Evolutionary conservation across 2,113 vertebrate species (phyloP).

Genomic region (Pipa parva): DNA sequence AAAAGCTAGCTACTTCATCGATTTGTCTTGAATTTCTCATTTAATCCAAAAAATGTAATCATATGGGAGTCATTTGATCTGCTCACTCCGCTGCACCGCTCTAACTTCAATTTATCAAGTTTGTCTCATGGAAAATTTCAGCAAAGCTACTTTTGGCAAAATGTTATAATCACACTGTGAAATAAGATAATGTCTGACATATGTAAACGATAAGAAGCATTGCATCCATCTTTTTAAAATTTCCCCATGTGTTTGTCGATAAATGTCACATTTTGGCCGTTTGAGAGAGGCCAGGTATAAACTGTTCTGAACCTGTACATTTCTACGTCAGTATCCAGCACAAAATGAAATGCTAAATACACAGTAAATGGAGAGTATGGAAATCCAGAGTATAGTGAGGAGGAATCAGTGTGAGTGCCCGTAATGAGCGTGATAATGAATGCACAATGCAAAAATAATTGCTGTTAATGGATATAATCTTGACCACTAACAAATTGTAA

Average conservation of each 20-base stretch:
- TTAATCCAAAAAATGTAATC: conserved; percentile 56
- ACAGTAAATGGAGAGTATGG: too few relatives aligned
- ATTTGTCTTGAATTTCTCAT: conserved; percentile 58
- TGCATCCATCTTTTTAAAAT: conserved; percentile 1
- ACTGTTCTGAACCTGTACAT: too few relatives aligned
- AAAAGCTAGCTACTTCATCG: conserved; percentile 22
- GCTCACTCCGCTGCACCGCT: conserved; percentile 51
- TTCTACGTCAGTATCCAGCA: too few relatives aligned
- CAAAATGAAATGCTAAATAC: too few relatives aligned
- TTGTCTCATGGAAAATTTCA: conserved; percentile 54
- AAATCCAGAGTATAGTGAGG: too few relatives aligned
- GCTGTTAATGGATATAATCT: too few relatives aligned
- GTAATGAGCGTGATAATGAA: too few relatives aligned
- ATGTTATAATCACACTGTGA: conserved; percentile 48
- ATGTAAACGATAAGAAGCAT: conserved; percentile 38
- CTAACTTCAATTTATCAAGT: conserved; percentile 56
- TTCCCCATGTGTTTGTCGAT: background rate
- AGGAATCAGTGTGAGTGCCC: too few relatives aligned
- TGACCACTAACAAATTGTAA: too few relatives aligned
- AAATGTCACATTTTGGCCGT: background rate
- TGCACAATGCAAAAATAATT: too few relatives aligned
- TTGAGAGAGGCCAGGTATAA: conserved; percentile 11
- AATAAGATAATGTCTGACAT: conserved; percentile 46
- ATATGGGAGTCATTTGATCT: conserved; percentile 60
- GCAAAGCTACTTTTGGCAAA: conserved; percentile 51